Percentiles rank a stretch among this genome's conserved stretches.
Evolutionary conservation across 1,140 invertebrate species (phyloP).

Genomic region (Atta cephalotes): DNA sequence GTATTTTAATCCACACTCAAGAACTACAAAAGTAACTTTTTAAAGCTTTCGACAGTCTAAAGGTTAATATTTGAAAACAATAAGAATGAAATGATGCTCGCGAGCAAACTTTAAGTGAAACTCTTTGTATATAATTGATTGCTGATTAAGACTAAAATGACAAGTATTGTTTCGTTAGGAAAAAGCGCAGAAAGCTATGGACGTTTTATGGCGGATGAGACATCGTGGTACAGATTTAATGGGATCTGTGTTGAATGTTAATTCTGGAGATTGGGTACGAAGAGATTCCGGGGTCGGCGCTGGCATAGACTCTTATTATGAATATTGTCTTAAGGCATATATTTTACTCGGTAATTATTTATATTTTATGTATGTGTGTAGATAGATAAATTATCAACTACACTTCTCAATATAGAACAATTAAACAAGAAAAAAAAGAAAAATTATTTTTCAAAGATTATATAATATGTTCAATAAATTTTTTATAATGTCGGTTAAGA

Average conservation of each 20-base stretch:
- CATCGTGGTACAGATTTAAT: slow-evolving; percentile 97
- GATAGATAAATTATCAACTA: too few species aligned
- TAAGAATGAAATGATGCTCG: too few species aligned
- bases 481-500: too few species aligned
- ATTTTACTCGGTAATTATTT: slow-evolving; percentile 88
- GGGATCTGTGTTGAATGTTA: slow-evolving; percentile 98
- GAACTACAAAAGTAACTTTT: too few species aligned
- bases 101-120: too few species aligned
- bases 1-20: too few species aligned
- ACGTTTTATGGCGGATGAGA: slow-evolving; percentile 97
- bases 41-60: too few species aligned
- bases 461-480: too few species aligned
- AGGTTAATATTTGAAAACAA: too few species aligned
- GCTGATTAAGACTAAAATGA: slow-evolving; percentile 20
- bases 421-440: too few species aligned
- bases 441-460: too few species aligned
- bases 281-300: slow-evolving; percentile 99
- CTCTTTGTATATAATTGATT: neutral
- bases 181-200: slow-evolving; percentile 98
- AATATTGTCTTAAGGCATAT: slow-evolving; percentile 98
- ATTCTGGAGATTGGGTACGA: slow-evolving; percentile 98
- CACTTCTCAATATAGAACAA: too few species aligned
- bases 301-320: slow-evolving; percentile 99
- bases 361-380: neutral
- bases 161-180: slow-evolving; percentile 85